A percentile compares a stretch with the other conserved stretches of the same genome.
phyloP scores from a whole-genome alignment of 2,888 invertebrate genomes.

The Tuberolachnus salignus region DNA sequence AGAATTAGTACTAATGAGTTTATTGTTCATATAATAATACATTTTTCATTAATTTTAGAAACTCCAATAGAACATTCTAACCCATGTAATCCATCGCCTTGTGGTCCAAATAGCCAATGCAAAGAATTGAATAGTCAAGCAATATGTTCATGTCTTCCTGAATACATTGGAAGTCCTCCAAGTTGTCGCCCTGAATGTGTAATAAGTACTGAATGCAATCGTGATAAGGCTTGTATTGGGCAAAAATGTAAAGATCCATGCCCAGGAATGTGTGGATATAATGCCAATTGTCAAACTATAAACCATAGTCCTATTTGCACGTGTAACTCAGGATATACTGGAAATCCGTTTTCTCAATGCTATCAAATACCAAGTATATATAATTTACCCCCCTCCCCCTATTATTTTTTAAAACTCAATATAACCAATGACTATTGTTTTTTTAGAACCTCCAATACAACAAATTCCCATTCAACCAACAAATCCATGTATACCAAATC shows the following conservation, averaged over 20 bases:
- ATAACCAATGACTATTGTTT: conserved; percentile 2
- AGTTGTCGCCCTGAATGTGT: conserved; percentile 65
- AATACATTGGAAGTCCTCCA: conserved; percentile 78
- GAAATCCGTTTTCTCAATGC: conserved; percentile 61
- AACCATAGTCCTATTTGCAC: conserved; percentile 65
- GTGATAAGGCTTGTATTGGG: conserved; percentile 67
- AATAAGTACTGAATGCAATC: conserved; percentile 64
- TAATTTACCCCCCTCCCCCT: too few species aligned
- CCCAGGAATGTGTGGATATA: conserved; percentile 62
- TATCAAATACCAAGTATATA: conserved; percentile 59
- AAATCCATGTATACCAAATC: conserved; percentile 72
- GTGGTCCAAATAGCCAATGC: conserved; percentile 66
- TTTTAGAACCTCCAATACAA: conserved; percentile 49
- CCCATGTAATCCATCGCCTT: conserved; percentile 63
- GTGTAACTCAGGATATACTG: conserved; percentile 63
- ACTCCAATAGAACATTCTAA: conserved; percentile 57
- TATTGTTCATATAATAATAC: not conserved
- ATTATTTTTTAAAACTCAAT: not conserved
- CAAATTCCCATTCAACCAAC: conserved; percentile 8
- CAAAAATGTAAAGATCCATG: conserved; percentile 64
- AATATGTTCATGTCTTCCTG: conserved; percentile 78
- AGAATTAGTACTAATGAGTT: too few species aligned
- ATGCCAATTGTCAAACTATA: conserved; percentile 64
- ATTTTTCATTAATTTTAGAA: conserved; percentile 4
- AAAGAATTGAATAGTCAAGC: conserved; percentile 69